Conservation (phyloP, 1,140 invertebrate genomes). For the Eumeta japonica region DNA sequence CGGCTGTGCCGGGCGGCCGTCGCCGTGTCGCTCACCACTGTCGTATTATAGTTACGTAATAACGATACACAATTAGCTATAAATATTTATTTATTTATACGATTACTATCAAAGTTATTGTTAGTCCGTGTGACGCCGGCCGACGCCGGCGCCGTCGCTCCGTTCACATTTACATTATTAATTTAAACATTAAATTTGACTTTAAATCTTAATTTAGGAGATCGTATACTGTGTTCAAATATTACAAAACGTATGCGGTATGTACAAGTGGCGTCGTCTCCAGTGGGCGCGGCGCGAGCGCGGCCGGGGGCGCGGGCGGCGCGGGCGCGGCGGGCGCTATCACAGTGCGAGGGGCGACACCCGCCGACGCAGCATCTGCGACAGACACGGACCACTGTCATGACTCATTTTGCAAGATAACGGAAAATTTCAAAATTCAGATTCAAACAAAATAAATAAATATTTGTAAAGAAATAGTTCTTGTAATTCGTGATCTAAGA, state of each 20-base stretch:
- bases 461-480: no score
- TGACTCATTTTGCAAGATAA: no score
- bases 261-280: constrained; percentile 49
- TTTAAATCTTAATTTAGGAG: constrained; percentile 57
- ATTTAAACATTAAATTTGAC: constrained; percentile 53
- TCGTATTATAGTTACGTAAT: constrained; percentile 56
- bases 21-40: no score
- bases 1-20: no score
- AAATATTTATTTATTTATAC: constrained; percentile 48
- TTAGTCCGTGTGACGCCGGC: no score
- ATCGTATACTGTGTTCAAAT: constrained; percentile 59
- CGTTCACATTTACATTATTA: constrained; percentile 37
- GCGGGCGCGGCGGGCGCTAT: constrained; percentile 8
- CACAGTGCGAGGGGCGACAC: neutral
- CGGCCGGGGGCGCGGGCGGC: neutral
- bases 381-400: no score
- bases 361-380: no score
- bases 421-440: no score
- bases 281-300: neutral
- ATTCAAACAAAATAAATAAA: no score
- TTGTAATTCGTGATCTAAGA: no score
- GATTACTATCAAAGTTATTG: constrained; percentile 49
- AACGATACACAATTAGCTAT: constrained; percentile 58
- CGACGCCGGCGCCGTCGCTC: no score
- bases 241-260: constrained; percentile 55